Evolutionary conservation across 1,140 invertebrate genomes (phyloP), one percentile per base, ranked within the genome.

Genomic region (Drosophila punjabiensis): DNA sequence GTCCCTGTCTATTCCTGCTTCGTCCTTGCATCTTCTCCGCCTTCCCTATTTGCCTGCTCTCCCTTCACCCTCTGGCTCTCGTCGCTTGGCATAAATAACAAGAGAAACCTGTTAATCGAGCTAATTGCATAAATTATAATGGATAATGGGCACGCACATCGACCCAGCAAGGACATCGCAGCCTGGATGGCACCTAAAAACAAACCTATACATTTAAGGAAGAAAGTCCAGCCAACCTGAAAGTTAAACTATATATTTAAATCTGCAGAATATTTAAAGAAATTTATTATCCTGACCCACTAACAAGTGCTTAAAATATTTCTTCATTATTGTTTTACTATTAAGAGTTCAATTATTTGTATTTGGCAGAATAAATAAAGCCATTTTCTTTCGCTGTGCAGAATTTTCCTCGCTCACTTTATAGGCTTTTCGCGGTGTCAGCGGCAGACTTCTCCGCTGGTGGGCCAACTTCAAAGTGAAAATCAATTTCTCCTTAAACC

Each of bases 121-220:
- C 86, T 90, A 86, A 90, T 90, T 90, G 86, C 82, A 86, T 86
- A 86, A 82, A 90, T 90, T 90, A 88, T 82, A 86, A 86, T 77
- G 43, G 75, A 79, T 79, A 88, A 79, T 78, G 76, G 75, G 58
- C 56, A 78, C 73, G 75, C 74, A 76, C 37, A 52, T 14, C 18
- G 14, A 14, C 16, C 5, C 62, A 59, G 37, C 78, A 62, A 74
- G 71, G 71, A 75, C 71, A 74, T 32, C 13, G 5, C 14, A 73
- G 68, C 14, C 37, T 37, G 55, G n/a, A 53, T 73, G 37, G 35
- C 33, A 52, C n/a, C 53, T 20, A 53, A 50, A 52, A 32, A 30
- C 41, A 61, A 56, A 32, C 37, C 24, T 41, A 59, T 16, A 13
- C 28, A 33, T 33, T 63, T 45, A 30, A 41, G 11, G 8, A 5